A percentile compares a stretch with the other conserved stretches of the same genome.
These are phyloP conservation scores for Paracyclopina nana DNA, from an alignment of 1,140 invertebrate genomes.

Conservation along the genomic window DNA sequence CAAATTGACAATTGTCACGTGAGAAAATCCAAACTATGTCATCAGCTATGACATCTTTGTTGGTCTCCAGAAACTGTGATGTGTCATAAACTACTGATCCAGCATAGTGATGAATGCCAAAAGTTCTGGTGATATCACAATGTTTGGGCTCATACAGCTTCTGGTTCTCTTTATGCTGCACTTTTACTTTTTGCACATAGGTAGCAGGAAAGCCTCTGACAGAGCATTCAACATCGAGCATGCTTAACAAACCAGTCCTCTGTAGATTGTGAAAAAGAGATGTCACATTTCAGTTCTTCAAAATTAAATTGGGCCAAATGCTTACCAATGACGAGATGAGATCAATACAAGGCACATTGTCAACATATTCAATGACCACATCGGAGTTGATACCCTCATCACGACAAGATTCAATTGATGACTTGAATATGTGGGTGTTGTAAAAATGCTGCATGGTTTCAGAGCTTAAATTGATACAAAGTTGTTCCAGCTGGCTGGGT, in stretches of 20 bases:
- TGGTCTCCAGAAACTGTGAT: constrained; percentile 74
- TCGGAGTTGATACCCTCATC: constrained; percentile 82
- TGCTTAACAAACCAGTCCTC: constrained; percentile 68
- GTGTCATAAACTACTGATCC: constrained; percentile 73
- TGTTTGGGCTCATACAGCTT: constrained; percentile 50
- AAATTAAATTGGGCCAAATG: no score
- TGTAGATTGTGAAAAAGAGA: constrained; percentile 23
- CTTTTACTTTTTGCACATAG: constrained; percentile 63
- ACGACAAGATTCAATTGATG: constrained; percentile 71
- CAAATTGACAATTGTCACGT: constrained; percentile 77
- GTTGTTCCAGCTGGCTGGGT: constrained; percentile 70
- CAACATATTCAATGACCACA: constrained; percentile 77
- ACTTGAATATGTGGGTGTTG: constrained; percentile 89
- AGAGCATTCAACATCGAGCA: constrained; percentile 76
- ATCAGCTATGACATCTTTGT: constrained; percentile 73
- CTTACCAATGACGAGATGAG: constrained; percentile 69
- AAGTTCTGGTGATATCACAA: constrained; percentile 47
- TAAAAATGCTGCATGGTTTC: constrained; percentile 96
- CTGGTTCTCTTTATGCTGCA: constrained; percentile 56
- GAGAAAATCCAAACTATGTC: constrained; percentile 80
- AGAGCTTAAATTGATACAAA: constrained; percentile 83
- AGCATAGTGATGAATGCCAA: constrained; percentile 78
- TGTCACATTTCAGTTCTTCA: not conserved
- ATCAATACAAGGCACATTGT: constrained; percentile 88
- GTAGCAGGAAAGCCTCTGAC: constrained; percentile 63